Conservation (phyloP, 2,113 vertebrate genomes). For the Symphodus melops region DNA sequence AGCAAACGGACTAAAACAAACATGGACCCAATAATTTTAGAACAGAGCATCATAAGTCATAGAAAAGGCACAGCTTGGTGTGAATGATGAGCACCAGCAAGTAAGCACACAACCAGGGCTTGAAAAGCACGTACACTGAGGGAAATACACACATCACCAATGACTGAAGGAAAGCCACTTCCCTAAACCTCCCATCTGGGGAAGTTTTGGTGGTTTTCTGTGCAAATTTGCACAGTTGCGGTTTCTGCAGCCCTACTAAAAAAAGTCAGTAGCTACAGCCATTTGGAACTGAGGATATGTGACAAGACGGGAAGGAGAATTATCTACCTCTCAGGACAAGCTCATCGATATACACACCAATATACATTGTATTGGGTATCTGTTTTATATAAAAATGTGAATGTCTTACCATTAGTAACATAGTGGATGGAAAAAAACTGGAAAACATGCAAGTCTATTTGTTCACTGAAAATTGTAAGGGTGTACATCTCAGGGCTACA, state of each 20-base stretch:
- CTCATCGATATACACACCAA: constrained; percentile 61
- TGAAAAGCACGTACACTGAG: constrained; percentile 7
- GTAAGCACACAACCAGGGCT: not conserved
- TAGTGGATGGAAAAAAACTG: no score
- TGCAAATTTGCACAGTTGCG: constrained; percentile 72
- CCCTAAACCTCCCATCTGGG: constrained; percentile 52
- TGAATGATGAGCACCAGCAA: constrained; percentile 11
- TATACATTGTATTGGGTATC: no score
- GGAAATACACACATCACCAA: constrained; percentile 43
- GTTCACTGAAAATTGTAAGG: no score
- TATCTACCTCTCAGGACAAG: constrained; percentile 49
- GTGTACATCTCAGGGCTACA: no score
- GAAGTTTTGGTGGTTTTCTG: constrained; percentile 62
- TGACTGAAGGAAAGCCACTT: constrained; percentile 54
- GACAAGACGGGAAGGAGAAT: constrained; percentile 47
- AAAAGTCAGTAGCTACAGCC: constrained; percentile 54
- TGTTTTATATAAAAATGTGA: constrained; percentile 6
- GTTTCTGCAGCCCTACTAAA: constrained; percentile 53
- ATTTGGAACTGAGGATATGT: constrained; percentile 56
- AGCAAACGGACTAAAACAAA: constrained; percentile 42
- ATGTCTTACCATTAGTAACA: not conserved
- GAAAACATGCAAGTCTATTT: not conserved
- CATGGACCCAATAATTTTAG: constrained; percentile 47
- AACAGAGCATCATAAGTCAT: constrained; percentile 46
- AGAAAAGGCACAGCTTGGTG: constrained; percentile 40